Conservation (phyloP, 2,888 invertebrate genomes). For the Trissolcus japonicus region DNA sequence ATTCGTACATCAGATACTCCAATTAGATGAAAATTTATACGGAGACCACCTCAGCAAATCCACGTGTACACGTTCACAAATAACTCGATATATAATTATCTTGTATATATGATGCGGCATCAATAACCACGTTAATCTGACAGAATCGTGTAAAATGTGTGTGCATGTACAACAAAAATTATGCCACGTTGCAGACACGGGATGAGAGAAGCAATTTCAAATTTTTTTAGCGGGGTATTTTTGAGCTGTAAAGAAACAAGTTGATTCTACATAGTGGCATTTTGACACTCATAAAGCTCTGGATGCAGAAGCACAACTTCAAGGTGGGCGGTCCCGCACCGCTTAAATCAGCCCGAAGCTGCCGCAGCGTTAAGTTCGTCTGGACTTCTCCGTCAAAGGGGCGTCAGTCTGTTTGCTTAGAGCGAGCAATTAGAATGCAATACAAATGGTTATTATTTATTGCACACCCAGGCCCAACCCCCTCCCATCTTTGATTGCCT, state of each 20-base stretch:
- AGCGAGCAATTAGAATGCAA: slow-evolving; percentile 75
- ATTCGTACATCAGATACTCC: slow-evolving; percentile 13
- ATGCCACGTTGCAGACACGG: slow-evolving; percentile 19
- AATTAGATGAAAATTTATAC: slow-evolving; percentile 32
- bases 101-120: not conserved
- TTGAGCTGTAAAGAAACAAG: slow-evolving; percentile 52
- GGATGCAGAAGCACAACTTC: slow-evolving; percentile 66
- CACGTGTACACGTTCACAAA: slow-evolving; percentile 14
- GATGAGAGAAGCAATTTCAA: slow-evolving; percentile 30
- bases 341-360: slow-evolving; percentile 75
- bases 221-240: slow-evolving; percentile 25
- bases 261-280: slow-evolving; percentile 61
- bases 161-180: slow-evolving; percentile 21
- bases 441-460: slow-evolving; percentile 75
- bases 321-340: slow-evolving; percentile 75
- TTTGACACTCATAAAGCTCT: slow-evolving; percentile 66
- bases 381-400: slow-evolving; percentile 34
- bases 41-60: slow-evolving; percentile 20
- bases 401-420: slow-evolving; percentile 75
- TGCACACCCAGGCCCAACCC: slow-evolving; percentile 41
- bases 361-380: slow-evolving; percentile 68
- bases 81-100: slow-evolving; percentile 15
- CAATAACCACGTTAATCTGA: not conserved
- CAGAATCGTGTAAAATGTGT: slow-evolving; percentile 16
- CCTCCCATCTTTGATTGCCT: slow-evolving; percentile 62